A percentile compares a stretch with the other conserved stretches of the same genome.
These are phyloP conservation scores for Idaea aversata DNA, from an alignment of 2,888 invertebrate species.

Conservation along the genomic window DNA sequence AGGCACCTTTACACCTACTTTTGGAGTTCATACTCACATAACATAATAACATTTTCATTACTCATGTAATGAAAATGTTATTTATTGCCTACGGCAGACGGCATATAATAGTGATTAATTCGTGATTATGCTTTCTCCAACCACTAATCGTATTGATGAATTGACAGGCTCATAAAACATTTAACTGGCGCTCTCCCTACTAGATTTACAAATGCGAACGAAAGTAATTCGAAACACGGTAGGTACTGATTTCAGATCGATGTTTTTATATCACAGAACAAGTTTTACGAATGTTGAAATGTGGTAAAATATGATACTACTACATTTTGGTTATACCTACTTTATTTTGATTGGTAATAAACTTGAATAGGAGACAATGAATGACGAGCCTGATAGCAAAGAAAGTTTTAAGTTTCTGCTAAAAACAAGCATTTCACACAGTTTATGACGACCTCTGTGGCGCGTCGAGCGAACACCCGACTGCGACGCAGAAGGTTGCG, in stretches of 20 bases:
- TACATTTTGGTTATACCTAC: background rate
- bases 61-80: no score
- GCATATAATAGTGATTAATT: background rate
- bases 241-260: background rate
- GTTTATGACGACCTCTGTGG: no score
- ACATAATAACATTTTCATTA: no score
- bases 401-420: no score
- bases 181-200: background rate
- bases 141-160: background rate
- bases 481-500: no score
- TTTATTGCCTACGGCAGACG: no score
- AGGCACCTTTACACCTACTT: no score
- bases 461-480: no score
- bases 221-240: background rate
- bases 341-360: background rate
- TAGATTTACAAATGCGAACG: constrained; percentile 1
- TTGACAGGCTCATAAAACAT: constrained; percentile 1
- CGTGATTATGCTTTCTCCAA: background rate
- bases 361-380: no score
- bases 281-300: background rate
- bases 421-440: no score
- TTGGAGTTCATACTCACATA: no score
- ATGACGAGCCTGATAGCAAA: no score
- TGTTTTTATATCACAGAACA: background rate
- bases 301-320: background rate